Percentiles rank a stretch among this genome's conserved stretches.
phyloP scores from a whole-genome alignment of 2,888 invertebrate genomes.

The Anodontia alba region DNA sequence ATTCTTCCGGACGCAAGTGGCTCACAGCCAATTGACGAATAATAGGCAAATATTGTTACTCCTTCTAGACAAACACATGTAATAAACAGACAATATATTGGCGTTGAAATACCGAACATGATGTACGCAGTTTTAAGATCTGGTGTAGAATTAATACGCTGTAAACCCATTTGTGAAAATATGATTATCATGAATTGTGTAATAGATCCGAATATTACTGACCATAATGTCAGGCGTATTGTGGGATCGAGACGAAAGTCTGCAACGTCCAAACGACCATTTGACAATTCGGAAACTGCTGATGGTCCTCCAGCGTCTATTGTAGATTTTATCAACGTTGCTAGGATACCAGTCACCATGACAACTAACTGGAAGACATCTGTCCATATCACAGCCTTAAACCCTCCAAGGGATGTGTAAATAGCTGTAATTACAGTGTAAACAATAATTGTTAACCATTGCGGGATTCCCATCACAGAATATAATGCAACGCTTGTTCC shows the following conservation, averaged over 20 bases:
- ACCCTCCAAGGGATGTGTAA: constrained; percentile 44
- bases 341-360: constrained; percentile 41
- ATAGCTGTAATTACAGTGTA: constrained; percentile 38
- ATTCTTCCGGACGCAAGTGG: constrained; percentile 21
- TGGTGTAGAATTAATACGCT: constrained; percentile 35
- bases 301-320: constrained; percentile 24
- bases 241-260: constrained; percentile 31
- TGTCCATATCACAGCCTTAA: constrained; percentile 47
- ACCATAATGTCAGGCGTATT: constrained; percentile 34
- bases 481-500: constrained; percentile 34
- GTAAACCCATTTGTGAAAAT: constrained; percentile 32
- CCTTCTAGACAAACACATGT: constrained; percentile 34
- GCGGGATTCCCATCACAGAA: constrained; percentile 33
- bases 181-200: constrained; percentile 20
- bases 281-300: constrained; percentile 9
- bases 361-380: constrained; percentile 36
- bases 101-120: constrained; percentile 23
- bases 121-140: constrained; percentile 23
- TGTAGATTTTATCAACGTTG: constrained; percentile 31
- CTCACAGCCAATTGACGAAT: constrained; percentile 18
- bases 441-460: constrained; percentile 38
- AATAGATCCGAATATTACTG: constrained; percentile 26
- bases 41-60: constrained; percentile 32
- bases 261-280: constrained; percentile 13
- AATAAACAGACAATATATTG: constrained; percentile 27